Base-by-base conservation (phyloP, 2,797 vertebrate genomes). In the Podargus strigoides region DNA sequence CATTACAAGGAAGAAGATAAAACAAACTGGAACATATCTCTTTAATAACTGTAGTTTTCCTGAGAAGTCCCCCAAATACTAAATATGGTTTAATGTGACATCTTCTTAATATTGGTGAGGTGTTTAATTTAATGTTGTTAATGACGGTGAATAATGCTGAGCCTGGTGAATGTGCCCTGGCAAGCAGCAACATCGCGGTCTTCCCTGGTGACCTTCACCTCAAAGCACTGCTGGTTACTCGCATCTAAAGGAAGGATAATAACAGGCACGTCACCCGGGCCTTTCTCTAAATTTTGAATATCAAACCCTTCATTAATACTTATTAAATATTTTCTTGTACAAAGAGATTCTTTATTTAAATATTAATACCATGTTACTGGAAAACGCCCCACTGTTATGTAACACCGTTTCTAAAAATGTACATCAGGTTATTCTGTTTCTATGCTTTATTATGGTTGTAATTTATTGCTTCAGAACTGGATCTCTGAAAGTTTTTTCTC, bases 301-400 rank as follows among this genome's bases (percentile, higher is more conserved):
- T 93, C 77, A 91, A 95, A 93, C 93, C 92, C 73, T 93, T 95
- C 90, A 95, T 95, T 95, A 95, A 84, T 53, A 41, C 56, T 96
- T 88, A 96, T 96, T 95, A 96, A 94, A 94, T 60, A 73, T 96
- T 89, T 50, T 34, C 11, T 6, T 3, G 14, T 46, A 85, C 94
- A 83, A 87, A 85, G 94, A 73, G 72, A 79, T 94, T 90, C 79
- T 72, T 95, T 87, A 95, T 85, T 95, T 70, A 17, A 80, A 74
- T 72, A 67, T 93, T 68, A 92, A 89, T 44, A 2, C 34, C 17
- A 49, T 1, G 1, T 62, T 74, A 30, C 9, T 23, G 46, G 72
- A 86, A 68, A 82, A 63, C 9, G 7, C 91, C 87, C 30, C 7
- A 1, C 27, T 23, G 13, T 92, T 91, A 92, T 53, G 91, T 94